These are phyloP conservation scores for Eupithecia inturbata DNA, from an alignment of 2,888 invertebrate genomes.

Conservation along the genomic window DNA sequence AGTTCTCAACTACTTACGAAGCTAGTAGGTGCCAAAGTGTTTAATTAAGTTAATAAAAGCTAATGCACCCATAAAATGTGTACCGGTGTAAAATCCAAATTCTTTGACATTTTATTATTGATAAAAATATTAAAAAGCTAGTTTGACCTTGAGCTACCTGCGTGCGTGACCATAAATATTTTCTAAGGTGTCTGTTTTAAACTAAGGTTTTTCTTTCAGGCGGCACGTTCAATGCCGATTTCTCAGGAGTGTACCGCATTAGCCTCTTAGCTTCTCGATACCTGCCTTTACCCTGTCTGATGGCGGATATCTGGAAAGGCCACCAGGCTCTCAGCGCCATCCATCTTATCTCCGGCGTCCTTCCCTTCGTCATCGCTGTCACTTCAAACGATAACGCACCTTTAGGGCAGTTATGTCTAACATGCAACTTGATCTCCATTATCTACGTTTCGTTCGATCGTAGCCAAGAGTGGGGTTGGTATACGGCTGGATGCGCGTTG, in stretches of 20 bases:
- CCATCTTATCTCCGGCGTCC: constrained; percentile 66
- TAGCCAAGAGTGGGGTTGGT: constrained; percentile 69
- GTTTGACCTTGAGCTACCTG: background rate
- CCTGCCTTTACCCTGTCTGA: constrained; percentile 69
- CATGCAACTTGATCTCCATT: constrained; percentile 66
- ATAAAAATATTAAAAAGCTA: too few relatives aligned
- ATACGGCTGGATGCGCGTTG: constrained; percentile 63
- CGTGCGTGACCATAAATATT: background rate
- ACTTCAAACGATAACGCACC: constrained; percentile 60
- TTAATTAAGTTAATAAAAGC: too few relatives aligned
- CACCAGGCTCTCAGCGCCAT: constrained; percentile 55
- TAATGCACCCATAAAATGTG: too few relatives aligned
- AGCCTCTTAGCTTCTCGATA: constrained; percentile 65
- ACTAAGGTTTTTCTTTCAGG: constrained; percentile 54
- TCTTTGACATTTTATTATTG: too few relatives aligned
- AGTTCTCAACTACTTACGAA: too few relatives aligned
- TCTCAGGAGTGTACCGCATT: constrained; percentile 58
- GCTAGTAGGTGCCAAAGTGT: too few relatives aligned
- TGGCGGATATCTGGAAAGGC: constrained; percentile 61
- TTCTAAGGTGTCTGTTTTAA: background rate
- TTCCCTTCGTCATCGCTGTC: constrained; percentile 67
- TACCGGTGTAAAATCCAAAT: too few relatives aligned
- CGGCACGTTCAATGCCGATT: constrained; percentile 58
- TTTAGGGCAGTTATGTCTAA: constrained; percentile 64
- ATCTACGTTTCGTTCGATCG: constrained; percentile 57